Base-by-base conservation (phyloP, 2,797 vertebrate species). In the Tadarida brasiliensis region DNA sequence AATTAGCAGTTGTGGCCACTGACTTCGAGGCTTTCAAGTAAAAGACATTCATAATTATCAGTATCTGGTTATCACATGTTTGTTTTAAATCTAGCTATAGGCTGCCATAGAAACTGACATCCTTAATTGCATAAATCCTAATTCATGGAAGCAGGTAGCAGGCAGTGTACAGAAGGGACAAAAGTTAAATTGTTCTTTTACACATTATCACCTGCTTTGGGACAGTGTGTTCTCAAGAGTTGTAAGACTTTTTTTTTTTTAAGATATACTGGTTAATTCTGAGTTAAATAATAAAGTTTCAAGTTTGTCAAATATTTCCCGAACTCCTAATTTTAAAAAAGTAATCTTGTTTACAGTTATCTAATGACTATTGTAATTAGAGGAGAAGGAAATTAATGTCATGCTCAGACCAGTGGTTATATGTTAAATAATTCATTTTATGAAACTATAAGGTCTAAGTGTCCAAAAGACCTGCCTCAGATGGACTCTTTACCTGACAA, bases 361-460 rank as follows among this genome's bases (percentile, higher is more conserved):
- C 77, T 92, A 86, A 87, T 96, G 16, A 47, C 92, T 85, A 39
- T 89, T 49, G 76, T 93, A 95, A 93, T 93, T 95, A 84, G 24
- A 94, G 8, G 39, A 56, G 51, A 97, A 95, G 57, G 56, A 61
- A 92, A 87, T 96, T 90, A 94, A 86, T 86, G 44, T 90, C 30
- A 82, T 85, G 3, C 71, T 87, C 16, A 89, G 35, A 16, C 39
- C 15, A 17, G 3, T 85, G 10, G 22, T 96, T 93, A 80, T 39
- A 85, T 61, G 24, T 94, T 92, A 94, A 97, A 68, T 91, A 81
- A 94, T 90, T 95, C 63, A 30, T 67, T 78, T 15, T 78, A 81
- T 71, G 57, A 4, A 95, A 80, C 83, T 83, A 73, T 39, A 11
- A 59, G 39, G 3, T 94, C 44, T 87, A 71, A 93, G 6, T 81